phyloP scores from a whole-genome alignment of 2,113 vertebrate genomes.

The Proteles cristata region DNA sequence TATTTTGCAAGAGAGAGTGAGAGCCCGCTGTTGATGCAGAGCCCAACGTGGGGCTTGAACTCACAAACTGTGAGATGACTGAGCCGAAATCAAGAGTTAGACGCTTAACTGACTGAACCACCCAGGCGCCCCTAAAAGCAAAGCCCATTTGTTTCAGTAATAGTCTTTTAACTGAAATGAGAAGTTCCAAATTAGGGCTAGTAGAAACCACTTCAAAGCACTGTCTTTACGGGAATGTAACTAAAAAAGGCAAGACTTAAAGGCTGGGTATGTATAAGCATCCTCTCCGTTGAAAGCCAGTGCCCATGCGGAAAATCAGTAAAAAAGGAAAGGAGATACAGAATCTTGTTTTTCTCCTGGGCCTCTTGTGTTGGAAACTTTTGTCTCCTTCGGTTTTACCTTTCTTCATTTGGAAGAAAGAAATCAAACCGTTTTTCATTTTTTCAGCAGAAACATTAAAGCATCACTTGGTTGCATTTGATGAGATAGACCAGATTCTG shows the following conservation, averaged over 20 bases:
- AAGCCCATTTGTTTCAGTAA: conserved; percentile 27
- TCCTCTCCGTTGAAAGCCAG: conserved; percentile 9
- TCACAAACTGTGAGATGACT: no score
- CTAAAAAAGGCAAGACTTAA: conserved; percentile 64
- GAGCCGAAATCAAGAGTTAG: no score
- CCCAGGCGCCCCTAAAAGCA: neutral
- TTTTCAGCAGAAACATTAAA: conserved; percentile 18
- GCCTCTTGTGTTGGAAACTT: neutral
- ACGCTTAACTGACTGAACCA: no score
- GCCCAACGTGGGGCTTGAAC: no score
- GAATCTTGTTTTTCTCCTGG: conserved; percentile 35
- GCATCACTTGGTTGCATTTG: conserved; percentile 20
- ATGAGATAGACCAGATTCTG: neutral
- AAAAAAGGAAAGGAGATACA: conserved; percentile 12
- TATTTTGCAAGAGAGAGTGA: no score
- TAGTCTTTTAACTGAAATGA: conserved; percentile 39
- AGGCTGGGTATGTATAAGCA: neutral
- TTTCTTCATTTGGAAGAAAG: neutral
- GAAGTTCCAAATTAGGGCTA: conserved; percentile 42
- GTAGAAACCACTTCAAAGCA: conserved; percentile 71
- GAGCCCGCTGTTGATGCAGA: no score
- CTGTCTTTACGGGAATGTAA: conserved; percentile 66
- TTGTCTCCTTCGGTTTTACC: neutral
- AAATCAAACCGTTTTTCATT: neutral
- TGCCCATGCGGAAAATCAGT: conserved; percentile 27